Evolutionary conservation across 2,797 vertebrate species (phyloP).

Genomic region (Gambelia wislizenii): DNA sequence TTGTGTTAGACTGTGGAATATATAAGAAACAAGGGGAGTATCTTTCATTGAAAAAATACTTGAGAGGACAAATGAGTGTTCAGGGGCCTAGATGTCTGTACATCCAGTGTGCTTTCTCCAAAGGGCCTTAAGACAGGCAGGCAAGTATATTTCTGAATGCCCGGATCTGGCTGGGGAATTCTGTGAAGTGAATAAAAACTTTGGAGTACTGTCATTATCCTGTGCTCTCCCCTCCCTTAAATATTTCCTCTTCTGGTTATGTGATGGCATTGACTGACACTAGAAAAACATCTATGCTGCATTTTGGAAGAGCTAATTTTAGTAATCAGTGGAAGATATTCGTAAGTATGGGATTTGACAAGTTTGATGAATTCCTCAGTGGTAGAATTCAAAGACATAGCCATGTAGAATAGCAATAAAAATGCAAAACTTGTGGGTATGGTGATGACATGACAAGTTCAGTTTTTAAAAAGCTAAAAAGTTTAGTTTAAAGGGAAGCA

Average conservation of each 20-base stretch:
- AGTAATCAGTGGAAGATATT: not conserved
- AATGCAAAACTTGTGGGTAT: too few relatives aligned
- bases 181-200: too few relatives aligned
- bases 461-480: too few relatives aligned
- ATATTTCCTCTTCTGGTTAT: not conserved
- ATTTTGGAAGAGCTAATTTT: not conserved
- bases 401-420: too few relatives aligned
- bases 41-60: not conserved
- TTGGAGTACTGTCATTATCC: too few relatives aligned
- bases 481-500: too few relatives aligned
- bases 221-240: not conserved
- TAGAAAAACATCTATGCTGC: not conserved
- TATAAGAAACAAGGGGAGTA: not conserved
- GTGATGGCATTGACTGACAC: not conserved
- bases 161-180: not conserved
- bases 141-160: not conserved
- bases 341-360: not conserved
- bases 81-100: not conserved
- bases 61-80: not conserved
- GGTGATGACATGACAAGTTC: too few relatives aligned
- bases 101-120: not conserved
- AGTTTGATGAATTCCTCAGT: not conserved
- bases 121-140: too few relatives aligned
- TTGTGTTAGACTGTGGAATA: not conserved
- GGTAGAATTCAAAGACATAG: too few relatives aligned